Evolutionary conservation across 2,888 invertebrate genomes (phyloP).

Genomic region (Sphinx pinastri): DNA sequence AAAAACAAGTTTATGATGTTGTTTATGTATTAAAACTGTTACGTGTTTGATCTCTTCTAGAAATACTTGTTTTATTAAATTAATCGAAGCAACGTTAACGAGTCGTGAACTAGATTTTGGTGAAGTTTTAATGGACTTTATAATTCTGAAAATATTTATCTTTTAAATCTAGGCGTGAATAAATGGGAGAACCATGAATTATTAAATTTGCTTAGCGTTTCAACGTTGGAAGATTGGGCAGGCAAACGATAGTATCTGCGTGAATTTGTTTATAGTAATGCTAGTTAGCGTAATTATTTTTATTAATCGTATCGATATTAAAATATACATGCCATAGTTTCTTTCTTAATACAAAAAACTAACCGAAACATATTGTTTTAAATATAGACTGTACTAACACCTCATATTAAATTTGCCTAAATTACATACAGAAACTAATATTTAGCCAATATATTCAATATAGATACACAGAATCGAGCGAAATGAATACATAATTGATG

Average conservation of each 20-base stretch:
- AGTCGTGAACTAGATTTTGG: background rate
- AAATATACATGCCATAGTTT: too few relatives aligned
- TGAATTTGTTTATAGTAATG: background rate
- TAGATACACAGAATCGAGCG: background rate
- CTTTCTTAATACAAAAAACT: too few relatives aligned
- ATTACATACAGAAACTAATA: too few relatives aligned
- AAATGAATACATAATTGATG: constrained; percentile 46
- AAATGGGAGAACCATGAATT: background rate
- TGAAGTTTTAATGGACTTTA: constrained; percentile 9
- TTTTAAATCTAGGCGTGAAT: background rate
- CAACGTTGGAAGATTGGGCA: background rate
- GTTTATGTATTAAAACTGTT: background rate
- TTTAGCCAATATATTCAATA: too few relatives aligned
- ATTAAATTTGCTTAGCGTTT: background rate
- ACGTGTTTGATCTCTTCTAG: too few relatives aligned
- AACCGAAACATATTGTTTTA: too few relatives aligned
- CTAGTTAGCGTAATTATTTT: too few relatives aligned
- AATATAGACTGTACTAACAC: too few relatives aligned
- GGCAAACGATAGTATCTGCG: background rate
- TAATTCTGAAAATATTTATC: background rate
- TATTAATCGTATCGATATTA: too few relatives aligned
- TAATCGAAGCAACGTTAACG: too few relatives aligned
- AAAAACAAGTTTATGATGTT: background rate
- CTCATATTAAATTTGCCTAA: too few relatives aligned
- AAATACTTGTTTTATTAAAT: too few relatives aligned